phyloP scores from a whole-genome alignment of 2,797 vertebrate genomes.

The Cryptoblepharus egeriae region DNA sequence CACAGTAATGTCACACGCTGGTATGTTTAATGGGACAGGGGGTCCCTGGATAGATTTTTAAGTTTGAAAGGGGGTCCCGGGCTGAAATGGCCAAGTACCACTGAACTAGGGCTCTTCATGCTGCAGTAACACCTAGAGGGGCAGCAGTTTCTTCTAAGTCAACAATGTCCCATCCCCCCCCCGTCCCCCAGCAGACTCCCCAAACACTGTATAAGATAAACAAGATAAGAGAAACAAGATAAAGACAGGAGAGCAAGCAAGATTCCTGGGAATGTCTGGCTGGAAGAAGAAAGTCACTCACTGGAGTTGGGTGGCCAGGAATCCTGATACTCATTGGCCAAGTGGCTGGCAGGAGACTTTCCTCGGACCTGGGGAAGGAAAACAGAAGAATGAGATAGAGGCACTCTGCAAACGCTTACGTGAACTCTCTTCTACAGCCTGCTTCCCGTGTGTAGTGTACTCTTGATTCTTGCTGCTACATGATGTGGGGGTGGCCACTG shows the following conservation, averaged over 20 bases:
- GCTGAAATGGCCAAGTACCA: too few relatives aligned
- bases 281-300: conserved; percentile 71
- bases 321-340: conserved; percentile 81
- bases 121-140: not conserved
- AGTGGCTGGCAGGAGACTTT: conserved; percentile 84
- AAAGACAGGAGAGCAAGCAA: not conserved
- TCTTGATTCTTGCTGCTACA: too few relatives aligned
- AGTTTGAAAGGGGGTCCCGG: too few relatives aligned
- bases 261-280: not conserved
- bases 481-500: too few relatives aligned
- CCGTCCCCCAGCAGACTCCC: not conserved
- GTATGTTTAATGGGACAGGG: too few relatives aligned
- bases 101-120: not conserved
- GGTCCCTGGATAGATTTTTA: too few relatives aligned
- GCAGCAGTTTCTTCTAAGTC: not conserved
- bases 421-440: not conserved
- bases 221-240: not conserved
- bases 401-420: accelerated
- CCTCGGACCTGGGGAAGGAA: conserved; percentile 78
- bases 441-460: not conserved
- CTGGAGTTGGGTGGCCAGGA: conserved; percentile 88
- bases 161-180: too few relatives aligned
- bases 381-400: conserved; percentile 12
- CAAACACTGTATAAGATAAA: not conserved
- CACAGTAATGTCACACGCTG: too few relatives aligned